Percentiles rank a stretch among this genome's conserved stretches.
phyloP scores from a whole-genome alignment of 2,113 vertebrate genomes.

The Antechinus flavipes region DNA sequence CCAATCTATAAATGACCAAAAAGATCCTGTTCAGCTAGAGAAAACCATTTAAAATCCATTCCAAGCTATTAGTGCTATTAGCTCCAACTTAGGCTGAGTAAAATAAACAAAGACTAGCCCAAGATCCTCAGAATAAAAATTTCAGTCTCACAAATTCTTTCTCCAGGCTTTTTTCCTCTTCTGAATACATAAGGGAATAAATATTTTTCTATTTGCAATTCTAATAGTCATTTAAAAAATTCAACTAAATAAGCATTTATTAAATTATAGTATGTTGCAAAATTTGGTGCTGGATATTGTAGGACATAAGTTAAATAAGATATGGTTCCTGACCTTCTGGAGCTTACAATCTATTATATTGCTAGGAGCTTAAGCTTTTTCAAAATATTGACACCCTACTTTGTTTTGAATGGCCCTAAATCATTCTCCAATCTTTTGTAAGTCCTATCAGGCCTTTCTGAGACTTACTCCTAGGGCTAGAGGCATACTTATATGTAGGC shows the following conservation, averaged over 20 bases:
- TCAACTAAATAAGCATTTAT: not conserved
- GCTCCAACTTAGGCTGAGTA: not conserved
- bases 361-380: not conserved
- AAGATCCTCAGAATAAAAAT: not conserved
- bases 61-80: not conserved
- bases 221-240: not conserved
- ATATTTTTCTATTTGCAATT: not conserved
- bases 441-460: not conserved
- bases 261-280: not conserved
- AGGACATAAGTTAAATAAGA: not conserved
- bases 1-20: not conserved
- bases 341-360: not conserved
- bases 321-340: not conserved
- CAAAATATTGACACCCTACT: not conserved
- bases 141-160: not conserved
- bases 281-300: not conserved
- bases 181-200: not conserved
- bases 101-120: not conserved
- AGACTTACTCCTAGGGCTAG: not conserved
- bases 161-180: not conserved
- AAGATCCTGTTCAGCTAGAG: not conserved
- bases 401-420: not conserved
- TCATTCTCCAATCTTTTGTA: not conserved
- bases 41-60: not conserved
- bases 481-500: not conserved